Conservation (phyloP, 2,113 vertebrate species). For the Petrocephalus microphthalmus region DNA sequence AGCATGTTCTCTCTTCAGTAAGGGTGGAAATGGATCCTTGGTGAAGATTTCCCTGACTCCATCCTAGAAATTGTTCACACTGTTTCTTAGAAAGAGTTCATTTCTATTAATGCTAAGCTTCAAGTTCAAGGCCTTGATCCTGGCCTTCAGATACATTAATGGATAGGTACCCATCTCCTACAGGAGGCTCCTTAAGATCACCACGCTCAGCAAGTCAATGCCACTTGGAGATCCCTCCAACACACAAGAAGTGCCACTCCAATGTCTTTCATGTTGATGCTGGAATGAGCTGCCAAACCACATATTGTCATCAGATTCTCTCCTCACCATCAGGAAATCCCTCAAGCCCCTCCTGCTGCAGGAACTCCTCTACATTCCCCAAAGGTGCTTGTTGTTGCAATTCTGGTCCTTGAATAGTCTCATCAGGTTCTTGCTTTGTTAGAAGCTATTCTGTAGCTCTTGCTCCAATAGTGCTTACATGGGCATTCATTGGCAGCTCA, state of each 20-base stretch:
- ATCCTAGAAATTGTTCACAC: background rate
- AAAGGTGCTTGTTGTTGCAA: background rate
- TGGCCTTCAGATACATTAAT: background rate
- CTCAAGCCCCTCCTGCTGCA: background rate
- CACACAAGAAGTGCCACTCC: too few species aligned
- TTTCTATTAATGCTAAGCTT: background rate
- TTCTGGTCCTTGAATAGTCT: background rate
- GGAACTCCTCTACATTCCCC: background rate
- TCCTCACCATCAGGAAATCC: background rate
- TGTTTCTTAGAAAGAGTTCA: background rate
- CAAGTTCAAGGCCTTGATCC: background rate
- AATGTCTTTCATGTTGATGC: too few species aligned
- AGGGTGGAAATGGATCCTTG: background rate
- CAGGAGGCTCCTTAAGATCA: background rate
- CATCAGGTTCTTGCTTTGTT: background rate
- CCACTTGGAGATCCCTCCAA: too few species aligned
- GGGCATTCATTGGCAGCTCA: background rate
- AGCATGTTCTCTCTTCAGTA: background rate
- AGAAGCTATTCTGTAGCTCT: background rate
- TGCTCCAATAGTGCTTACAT: background rate
- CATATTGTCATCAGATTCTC: background rate
- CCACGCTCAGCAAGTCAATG: too few species aligned
- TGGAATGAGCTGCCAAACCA: too few species aligned
- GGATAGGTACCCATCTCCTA: background rate
- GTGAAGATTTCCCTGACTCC: background rate